Evolutionary conservation across 2,113 vertebrate genomes (phyloP), one percentile per base, ranked within the genome.

Genomic region (Muntiacus muntjak): DNA sequence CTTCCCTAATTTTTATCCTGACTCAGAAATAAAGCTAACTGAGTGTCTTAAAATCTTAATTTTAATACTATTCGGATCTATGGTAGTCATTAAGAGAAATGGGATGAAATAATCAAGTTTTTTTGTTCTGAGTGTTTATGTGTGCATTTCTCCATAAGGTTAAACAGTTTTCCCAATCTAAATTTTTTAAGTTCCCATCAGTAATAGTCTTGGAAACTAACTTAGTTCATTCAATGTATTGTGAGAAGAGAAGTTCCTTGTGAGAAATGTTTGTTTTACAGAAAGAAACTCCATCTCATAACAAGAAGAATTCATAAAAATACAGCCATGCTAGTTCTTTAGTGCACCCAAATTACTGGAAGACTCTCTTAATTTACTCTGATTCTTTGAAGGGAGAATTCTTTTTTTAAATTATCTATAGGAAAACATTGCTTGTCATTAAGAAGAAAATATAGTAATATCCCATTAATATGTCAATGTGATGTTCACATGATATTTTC

Each of bases 171-270:
- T 89, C 78, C 81, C 33, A 67, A 47, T 88, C 45, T 78, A 84
- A 84, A 54, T 84, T 95, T 98, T 96, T 57, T 12, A 82, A 90
- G 87, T 94, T 91, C 28, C 64, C 47, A 67, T 10, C 85, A 95
- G 30, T 87, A 14, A 54, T 5, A 85, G 17, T 2, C 78, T 92
- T 81, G 43, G 86, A 90, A 95, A 89, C 86, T 62, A 92, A 93
- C 8, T 85, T 67, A 43, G 23, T 93, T 89, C 67, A 55, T 54
- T 78, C 28, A 36, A 17, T n/a, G 50, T n/a, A 62, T 4, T 62
- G 5, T 23, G 40, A 97, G 17, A 50, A 91, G 88, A 78, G 93
- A 95, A 95, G 45, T 3, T 85, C 30, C 71, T 94, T 95, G 47
- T 92, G 54, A 87, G 57, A 89, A 96, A 81, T 81, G 8, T 92